These are phyloP conservation scores for Paracanthobrama guichenoti DNA, from an alignment of 2,113 vertebrate genomes.

Conservation along the genomic window DNA sequence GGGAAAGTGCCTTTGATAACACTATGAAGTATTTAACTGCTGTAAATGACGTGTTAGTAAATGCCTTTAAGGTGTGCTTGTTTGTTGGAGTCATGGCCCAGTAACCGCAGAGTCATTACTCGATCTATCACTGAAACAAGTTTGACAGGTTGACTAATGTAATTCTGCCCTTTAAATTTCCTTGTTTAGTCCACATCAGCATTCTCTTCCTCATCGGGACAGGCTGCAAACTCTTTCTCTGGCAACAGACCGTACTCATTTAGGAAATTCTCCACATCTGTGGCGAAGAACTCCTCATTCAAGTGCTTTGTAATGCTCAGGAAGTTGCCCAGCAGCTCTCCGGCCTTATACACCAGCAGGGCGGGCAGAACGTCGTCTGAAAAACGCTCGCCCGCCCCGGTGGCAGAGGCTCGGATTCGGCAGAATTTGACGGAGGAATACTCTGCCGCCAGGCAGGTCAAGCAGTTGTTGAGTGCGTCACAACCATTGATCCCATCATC, in stretches of 20 bases:
- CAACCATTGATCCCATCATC: constrained; percentile 86
- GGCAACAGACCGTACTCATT: constrained; percentile 95
- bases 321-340: constrained; percentile 95
- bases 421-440: constrained; percentile 92
- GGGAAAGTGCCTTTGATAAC: background rate
- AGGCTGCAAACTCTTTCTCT: constrained; percentile 79
- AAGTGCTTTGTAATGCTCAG: constrained; percentile 86
- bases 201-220: constrained; percentile 71
- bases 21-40: background rate
- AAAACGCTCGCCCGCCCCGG: constrained; percentile 89
- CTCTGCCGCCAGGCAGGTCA: constrained; percentile 84
- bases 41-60: background rate
- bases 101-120: background rate
- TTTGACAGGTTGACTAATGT: background rate
- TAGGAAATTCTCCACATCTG: constrained; percentile 91
- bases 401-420: constrained; percentile 87
- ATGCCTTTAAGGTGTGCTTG: background rate
- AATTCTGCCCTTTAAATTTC: background rate
- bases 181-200: constrained; percentile 77
- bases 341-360: constrained; percentile 91
- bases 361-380: constrained; percentile 87
- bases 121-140: background rate
- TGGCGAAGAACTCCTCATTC: constrained; percentile 89
- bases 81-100: background rate
- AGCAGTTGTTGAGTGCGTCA: constrained; percentile 85